phyloP scores from a whole-genome alignment of 2,888 invertebrate species.

The Beris chalybata region DNA sequence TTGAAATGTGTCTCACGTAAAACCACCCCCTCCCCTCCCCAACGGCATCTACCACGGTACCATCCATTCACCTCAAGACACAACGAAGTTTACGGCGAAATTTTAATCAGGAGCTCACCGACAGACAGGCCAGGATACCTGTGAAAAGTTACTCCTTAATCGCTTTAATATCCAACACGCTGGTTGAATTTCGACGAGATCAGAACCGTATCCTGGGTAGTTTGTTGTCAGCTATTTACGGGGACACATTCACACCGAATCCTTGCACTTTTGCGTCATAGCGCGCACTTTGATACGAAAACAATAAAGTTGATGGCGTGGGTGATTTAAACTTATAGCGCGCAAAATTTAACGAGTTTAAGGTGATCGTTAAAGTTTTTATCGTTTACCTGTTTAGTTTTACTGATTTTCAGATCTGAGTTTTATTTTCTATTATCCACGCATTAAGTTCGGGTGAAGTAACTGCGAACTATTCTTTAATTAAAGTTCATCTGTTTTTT shows the following conservation, averaged over 20 bases:
- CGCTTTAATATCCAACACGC: conserved; percentile 31
- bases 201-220: conserved; percentile 21
- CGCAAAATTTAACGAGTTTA: no score
- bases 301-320: no score
- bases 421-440: no score
- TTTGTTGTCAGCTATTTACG: conserved; percentile 29
- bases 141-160: conserved; percentile 18
- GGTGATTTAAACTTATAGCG: no score
- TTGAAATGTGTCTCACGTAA: conserved; percentile 12
- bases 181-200: conserved; percentile 30
- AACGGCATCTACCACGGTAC: neutral
- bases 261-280: conserved; percentile 11
- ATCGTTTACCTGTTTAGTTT: no score
- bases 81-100: conserved; percentile 10
- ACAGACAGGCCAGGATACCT: no score
- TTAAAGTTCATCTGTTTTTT: no score
- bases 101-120: conserved; percentile 23
- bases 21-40: neutral
- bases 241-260: conserved; percentile 3
- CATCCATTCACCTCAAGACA: neutral
- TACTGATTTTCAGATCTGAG: no score
- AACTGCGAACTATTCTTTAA: no score
- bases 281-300: neutral
- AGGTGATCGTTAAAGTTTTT: no score
- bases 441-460: no score